A percentile compares a stretch with the other conserved stretches of the same genome.
phyloP scores from a whole-genome alignment of 2,888 invertebrate genomes.

The Zelleria hepariella region DNA sequence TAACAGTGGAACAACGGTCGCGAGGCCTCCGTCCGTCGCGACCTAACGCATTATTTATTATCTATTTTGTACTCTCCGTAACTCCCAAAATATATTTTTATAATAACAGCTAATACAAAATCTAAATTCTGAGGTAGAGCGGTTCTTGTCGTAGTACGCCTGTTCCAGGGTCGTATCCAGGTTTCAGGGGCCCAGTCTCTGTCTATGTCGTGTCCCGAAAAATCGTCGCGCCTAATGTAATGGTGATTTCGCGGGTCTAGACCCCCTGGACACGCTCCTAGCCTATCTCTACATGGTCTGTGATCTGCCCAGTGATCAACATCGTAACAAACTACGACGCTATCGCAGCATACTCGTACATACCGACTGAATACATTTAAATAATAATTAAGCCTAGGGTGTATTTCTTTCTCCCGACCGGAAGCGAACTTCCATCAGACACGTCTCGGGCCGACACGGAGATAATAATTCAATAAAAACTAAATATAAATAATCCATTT shows the following conservation, averaged over 20 bases:
- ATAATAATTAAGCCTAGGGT: constrained; percentile 67
- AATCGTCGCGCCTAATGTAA: constrained; percentile 14
- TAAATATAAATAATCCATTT: constrained; percentile 32
- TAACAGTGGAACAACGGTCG: constrained; percentile 26
- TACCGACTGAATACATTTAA: constrained; percentile 59
- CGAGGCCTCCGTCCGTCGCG: constrained; percentile 52
- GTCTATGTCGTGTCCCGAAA: constrained; percentile 19
- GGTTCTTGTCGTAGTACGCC: constrained; percentile 42
- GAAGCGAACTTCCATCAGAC: constrained; percentile 68
- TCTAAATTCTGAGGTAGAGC: constrained; percentile 64
- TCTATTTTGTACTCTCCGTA: constrained; percentile 53
- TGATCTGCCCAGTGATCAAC: constrained; percentile 59
- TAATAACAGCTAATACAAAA: constrained; percentile 67
- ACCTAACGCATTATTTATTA: constrained; percentile 32
- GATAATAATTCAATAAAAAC: constrained; percentile 35
- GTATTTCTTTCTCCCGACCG: constrained; percentile 70
- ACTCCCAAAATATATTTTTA: constrained; percentile 65
- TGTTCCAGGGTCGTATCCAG: background rate
- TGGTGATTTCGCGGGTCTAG: constrained; percentile 11
- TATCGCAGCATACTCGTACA: constrained; percentile 48
- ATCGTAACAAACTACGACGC: constrained; percentile 58
- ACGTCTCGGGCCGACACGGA: constrained; percentile 69
- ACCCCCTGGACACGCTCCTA: constrained; percentile 14
- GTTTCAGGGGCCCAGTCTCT: constrained; percentile 8
- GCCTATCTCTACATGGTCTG: background rate